Conservation (phyloP, 2,113 vertebrate species). For the Psittacus erithacus region DNA sequence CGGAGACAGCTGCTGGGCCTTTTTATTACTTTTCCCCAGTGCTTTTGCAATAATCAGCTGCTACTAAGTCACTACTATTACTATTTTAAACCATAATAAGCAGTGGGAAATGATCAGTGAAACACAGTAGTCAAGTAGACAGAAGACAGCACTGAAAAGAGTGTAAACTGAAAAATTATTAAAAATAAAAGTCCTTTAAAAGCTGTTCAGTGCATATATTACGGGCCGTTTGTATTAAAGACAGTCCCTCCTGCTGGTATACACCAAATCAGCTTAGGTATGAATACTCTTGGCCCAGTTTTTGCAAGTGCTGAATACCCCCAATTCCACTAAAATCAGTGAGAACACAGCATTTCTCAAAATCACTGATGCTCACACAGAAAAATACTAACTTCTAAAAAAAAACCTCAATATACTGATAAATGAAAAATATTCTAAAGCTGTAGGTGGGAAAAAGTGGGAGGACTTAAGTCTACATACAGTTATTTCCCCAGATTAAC, state of each 20-base stretch:
- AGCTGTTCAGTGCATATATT: conserved; percentile 67
- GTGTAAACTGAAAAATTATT: conserved; percentile 3
- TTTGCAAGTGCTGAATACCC: background rate
- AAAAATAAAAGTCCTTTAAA: conserved; percentile 52
- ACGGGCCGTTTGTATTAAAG: background rate
- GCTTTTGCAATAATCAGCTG: conserved; percentile 41
- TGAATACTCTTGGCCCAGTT: conserved; percentile 32
- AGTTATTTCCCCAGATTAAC: conserved; percentile 8
- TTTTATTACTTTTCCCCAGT: conserved; percentile 13
- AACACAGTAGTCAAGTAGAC: conserved; percentile 58
- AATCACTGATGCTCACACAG: conserved; percentile 59
- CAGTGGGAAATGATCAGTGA: conserved; percentile 21
- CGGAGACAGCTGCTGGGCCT: background rate
- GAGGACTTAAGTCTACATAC: background rate
- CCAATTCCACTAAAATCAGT: background rate
- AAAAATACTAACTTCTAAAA: conserved; percentile 66
- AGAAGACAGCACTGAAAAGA: conserved; percentile 57
- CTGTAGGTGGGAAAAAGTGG: background rate
- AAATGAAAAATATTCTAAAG: conserved; percentile 42
- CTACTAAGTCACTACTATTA: background rate
- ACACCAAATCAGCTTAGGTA: background rate
- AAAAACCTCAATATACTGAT: conserved; percentile 28
- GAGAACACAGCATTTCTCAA: conserved; percentile 40
- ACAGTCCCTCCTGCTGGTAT: conserved; percentile 14
- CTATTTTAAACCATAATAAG: background rate